Conservation (phyloP, 2,888 invertebrate species). For the Lagria hirta region DNA sequence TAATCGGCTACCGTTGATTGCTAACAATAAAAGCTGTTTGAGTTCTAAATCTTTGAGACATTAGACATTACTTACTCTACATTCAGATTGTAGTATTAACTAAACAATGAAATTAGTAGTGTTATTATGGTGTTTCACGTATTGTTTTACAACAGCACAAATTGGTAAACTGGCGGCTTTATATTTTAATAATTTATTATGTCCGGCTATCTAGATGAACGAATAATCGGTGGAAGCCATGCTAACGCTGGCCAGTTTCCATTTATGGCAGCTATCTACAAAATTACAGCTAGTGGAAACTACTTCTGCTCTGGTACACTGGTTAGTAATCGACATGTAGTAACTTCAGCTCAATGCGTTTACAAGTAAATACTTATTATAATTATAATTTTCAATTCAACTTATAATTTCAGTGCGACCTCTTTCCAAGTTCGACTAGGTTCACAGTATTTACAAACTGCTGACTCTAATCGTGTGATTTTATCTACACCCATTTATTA, state of each 20-base stretch:
- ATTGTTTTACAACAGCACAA: too few species aligned
- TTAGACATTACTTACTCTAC: too few species aligned
- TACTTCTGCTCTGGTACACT: constrained; percentile 1
- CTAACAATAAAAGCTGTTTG: too few species aligned
- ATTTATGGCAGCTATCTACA: constrained; percentile 3
- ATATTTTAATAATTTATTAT: too few species aligned
- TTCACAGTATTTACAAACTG: neutral
- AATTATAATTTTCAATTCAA: too few species aligned
- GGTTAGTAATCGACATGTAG: constrained; percentile 1
- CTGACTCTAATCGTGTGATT: constrained; percentile 1
- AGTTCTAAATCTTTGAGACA: too few species aligned
- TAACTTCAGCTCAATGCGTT: constrained; percentile 2
- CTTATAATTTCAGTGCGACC: constrained; percentile 3
- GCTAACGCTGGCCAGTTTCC: constrained; percentile 5
- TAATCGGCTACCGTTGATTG: too few species aligned
- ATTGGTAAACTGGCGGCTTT: too few species aligned
- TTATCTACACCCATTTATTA: constrained; percentile 1
- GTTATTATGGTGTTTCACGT: too few species aligned
- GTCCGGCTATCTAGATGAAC: too few species aligned
- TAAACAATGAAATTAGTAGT: too few species aligned
- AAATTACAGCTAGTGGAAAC: neutral
- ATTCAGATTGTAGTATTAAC: too few species aligned
- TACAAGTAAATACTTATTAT: constrained; percentile 2
- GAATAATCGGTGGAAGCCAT: neutral
- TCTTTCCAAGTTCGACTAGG: constrained; percentile 1